A percentile compares a stretch with the other conserved stretches of the same genome.
phyloP scores from a whole-genome alignment of 2,888 invertebrate species.

The Drosophila diplacantha region DNA sequence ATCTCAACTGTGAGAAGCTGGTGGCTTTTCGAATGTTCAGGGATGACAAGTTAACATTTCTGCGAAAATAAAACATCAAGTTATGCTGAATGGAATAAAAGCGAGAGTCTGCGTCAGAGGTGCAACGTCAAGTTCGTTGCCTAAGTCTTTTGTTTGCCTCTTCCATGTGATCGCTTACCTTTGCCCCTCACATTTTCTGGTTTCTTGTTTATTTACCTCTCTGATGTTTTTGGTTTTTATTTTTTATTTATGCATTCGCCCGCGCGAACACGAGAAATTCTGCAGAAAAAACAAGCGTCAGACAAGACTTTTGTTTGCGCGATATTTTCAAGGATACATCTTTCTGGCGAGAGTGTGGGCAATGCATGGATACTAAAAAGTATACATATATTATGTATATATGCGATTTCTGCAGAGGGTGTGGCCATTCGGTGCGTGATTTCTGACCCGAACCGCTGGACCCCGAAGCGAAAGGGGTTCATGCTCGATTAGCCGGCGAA shows the following conservation, averaged over 20 bases:
- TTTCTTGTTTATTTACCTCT: constrained; percentile 23
- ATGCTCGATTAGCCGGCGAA: constrained; percentile 69
- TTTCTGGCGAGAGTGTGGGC: constrained; percentile 49
- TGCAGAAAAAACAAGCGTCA: constrained; percentile 48
- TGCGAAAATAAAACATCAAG: constrained; percentile 27
- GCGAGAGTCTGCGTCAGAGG: constrained; percentile 2
- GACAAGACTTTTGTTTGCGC: constrained; percentile 57
- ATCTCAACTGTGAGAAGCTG: constrained; percentile 24
- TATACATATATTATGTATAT: background rate
- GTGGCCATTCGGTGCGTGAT: constrained; percentile 39
- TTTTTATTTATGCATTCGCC: constrained; percentile 26
- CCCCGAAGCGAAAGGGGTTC: constrained; percentile 51
- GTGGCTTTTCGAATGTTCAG: constrained; percentile 15
- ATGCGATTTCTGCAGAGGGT: constrained; percentile 37
- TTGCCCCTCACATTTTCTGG: constrained; percentile 4
- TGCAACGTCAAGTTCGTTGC: constrained; percentile 31
- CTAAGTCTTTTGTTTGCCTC: constrained; percentile 42
- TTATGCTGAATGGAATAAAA: constrained; percentile 11
- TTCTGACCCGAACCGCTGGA: constrained; percentile 26
- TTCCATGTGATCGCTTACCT: constrained; percentile 16
- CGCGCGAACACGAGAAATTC: constrained; percentile 48
- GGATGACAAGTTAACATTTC: constrained; percentile 26
- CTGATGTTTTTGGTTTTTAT: constrained; percentile 25
- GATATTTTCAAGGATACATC: constrained; percentile 57
- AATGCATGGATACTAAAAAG: constrained; percentile 25